Percentiles rank a stretch among this genome's conserved stretches.
Evolutionary conservation across 1,140 invertebrate genomes (phyloP).

Genomic region (Harpegnathos saltator): DNA sequence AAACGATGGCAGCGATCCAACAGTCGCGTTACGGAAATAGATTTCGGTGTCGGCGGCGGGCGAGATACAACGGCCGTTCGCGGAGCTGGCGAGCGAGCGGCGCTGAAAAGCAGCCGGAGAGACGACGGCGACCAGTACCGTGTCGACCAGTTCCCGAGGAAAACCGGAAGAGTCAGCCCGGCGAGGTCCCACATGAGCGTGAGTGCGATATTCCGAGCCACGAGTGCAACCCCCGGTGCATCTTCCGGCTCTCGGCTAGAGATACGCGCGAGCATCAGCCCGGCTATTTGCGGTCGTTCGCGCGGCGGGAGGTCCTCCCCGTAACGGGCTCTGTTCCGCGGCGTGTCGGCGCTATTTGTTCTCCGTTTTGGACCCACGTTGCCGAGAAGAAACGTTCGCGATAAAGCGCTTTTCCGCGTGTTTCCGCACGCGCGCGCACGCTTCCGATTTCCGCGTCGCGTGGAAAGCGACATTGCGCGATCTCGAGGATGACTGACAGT

Average conservation of each 20-base stretch:
- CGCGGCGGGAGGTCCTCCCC: background rate
- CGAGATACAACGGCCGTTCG: slow-evolving; percentile 73
- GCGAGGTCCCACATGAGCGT: slow-evolving; percentile 80
- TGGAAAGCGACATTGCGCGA: no score
- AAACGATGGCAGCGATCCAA: slow-evolving; percentile 84
- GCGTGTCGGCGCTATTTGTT: background rate
- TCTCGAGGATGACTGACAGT: no score
- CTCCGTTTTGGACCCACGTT: background rate
- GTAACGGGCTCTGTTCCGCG: background rate
- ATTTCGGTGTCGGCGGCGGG: slow-evolving; percentile 69
- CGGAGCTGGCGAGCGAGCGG: slow-evolving; percentile 43
- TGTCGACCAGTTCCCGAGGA: slow-evolving; percentile 79
- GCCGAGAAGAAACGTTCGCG: background rate
- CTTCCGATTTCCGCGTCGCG: no score
- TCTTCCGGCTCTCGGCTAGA: background rate
- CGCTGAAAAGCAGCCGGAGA: slow-evolving; percentile 39
- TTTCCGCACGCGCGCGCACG: no score
- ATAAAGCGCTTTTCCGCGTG: background rate
- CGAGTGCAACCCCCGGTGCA: slow-evolving; percentile 52
- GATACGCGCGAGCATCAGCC: background rate
- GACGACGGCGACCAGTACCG: slow-evolving; percentile 72
- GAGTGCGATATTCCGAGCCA: slow-evolving; percentile 74
- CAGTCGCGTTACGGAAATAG: slow-evolving; percentile 81
- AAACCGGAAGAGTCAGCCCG: slow-evolving; percentile 71
- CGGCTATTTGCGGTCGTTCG: background rate